Evolutionary conservation across 2,797 vertebrate genomes (phyloP).

Genomic region (Spinibarbus caldwelli): DNA sequence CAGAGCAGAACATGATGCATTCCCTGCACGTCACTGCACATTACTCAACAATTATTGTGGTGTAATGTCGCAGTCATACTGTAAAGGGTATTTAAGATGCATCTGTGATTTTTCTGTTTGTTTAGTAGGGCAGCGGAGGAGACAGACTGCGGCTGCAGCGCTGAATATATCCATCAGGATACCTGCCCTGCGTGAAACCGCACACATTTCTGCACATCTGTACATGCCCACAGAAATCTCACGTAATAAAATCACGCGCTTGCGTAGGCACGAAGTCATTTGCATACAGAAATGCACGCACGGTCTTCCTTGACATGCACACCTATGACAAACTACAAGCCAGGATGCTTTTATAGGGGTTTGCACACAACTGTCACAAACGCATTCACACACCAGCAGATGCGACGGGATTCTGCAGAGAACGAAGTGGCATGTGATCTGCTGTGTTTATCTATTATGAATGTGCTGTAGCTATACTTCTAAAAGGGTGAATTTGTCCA

Average conservation of each 20-base stretch:
- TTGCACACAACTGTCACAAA: conserved; percentile 12
- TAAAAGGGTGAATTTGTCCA: conserved; percentile 60
- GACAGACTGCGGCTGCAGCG: conserved; percentile 80
- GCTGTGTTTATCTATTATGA: conserved; percentile 62
- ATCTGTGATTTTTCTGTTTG: conserved; percentile 56
- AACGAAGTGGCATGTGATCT: conserved; percentile 76
- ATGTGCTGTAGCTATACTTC: conserved; percentile 80
- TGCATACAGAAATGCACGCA: conserved; percentile 22
- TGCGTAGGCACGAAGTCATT: conserved; percentile 31
- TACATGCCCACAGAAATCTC: conserved; percentile 41
- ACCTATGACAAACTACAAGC: conserved; percentile 8
- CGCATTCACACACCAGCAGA: conserved; percentile 39
- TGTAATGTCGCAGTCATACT: conserved; percentile 26
- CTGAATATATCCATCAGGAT: conserved; percentile 75
- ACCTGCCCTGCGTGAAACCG: conserved; percentile 59
- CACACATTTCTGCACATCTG: conserved; percentile 63
- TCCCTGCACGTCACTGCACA: conserved; percentile 23
- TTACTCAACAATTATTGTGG: conserved; percentile 36
- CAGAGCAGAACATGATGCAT: conserved; percentile 40
- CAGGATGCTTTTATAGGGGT: conserved; percentile 18
- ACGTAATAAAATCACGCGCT: conserved; percentile 30
- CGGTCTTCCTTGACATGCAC: background rate
- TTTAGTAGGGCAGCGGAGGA: conserved; percentile 86
- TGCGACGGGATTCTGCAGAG: conserved; percentile 66
- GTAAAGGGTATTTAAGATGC: conserved; percentile 15